Base-by-base conservation (phyloP, 2,113 vertebrate genomes). In the Nothobranchius furzeri region DNA sequence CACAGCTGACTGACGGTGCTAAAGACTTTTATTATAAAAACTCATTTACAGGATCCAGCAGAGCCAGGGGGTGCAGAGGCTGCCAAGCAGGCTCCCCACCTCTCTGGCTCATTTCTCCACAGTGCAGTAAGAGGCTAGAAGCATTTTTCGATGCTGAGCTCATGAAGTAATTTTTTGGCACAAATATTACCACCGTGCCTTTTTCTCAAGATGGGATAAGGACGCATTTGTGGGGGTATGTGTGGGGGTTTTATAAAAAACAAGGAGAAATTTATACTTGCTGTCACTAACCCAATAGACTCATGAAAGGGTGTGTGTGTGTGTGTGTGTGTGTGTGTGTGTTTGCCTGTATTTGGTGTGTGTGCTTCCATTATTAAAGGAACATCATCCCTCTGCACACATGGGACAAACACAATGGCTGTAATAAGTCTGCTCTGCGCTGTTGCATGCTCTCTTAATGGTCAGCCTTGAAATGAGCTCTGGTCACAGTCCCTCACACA, bases 11-110 rank as follows among this genome's bases (percentile, higher is more conserved):
- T 70, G 76, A 70, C 68, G 78, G 85, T 81, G 58, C 77, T 88
- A 82, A 86, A 90, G 73, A 76, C 78, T 88, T 89, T 85, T 81
- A 86, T 87, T 82, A 85, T 85, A 87, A 81, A 80, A 84, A 87
- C 83, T 87, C 76, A 88, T 91, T 91, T 83, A 84, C 65, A 76
- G 53, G 79, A 77, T 77, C 55, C 25, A 20, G 60, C 64, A 48
- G 76, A 78, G 88, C 87, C 85, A 81, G 70, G 40, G 69, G 82
- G 64, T 60, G 60, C 67, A 56, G 59, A 73, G 61, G 72, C 76
- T 89, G 87, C 85, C 86, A 89, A 76, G 78, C 53, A 63, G 70
- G 35, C 78, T 59, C 65, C 81, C 81, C 58, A 49, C 67, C 68
- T 76, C 61, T 60, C 15, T 11, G 3, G 63, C 64, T 48, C 72